phyloP scores from a whole-genome alignment of 2,797 vertebrate genomes.

The Pipistrellus nathusii region DNA sequence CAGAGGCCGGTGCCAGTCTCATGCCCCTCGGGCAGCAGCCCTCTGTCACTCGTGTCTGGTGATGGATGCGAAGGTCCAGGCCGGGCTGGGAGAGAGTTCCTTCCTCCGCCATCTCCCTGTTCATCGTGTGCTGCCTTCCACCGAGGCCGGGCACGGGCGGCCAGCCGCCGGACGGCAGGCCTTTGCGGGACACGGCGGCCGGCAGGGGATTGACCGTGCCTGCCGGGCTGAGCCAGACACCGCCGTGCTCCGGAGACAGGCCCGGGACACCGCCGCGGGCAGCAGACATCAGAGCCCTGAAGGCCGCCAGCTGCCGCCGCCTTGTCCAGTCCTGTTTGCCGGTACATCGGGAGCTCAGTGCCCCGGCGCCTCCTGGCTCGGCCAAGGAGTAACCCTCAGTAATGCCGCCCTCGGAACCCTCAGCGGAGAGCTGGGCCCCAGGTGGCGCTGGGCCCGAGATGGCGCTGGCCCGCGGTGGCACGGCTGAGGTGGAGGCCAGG shows the following conservation, averaged over 20 bases:
- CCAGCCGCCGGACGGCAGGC: not conserved
- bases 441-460: too few species aligned
- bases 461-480: too few species aligned
- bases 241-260: too few species aligned
- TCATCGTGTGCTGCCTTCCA: not conserved
- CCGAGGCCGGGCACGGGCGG: not conserved
- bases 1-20: fast-evolving
- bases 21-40: not conserved
- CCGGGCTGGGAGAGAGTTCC: not conserved
- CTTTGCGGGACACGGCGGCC: not conserved
- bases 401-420: too few species aligned
- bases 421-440: too few species aligned
- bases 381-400: not conserved
- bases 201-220: fast-evolving
- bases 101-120: not conserved
- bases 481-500: too few species aligned
- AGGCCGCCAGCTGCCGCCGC: not conserved
- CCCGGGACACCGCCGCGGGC: too few species aligned
- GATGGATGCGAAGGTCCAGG: fast-evolving
- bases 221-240: not conserved
- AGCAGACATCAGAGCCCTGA: not conserved
- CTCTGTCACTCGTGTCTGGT: not conserved
- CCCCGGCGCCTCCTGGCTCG: not conserved
- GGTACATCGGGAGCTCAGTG: too few species aligned
- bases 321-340: fast-evolving